Conservation (phyloP, 2,888 invertebrate species). For the Chymomyza caudatula region DNA sequence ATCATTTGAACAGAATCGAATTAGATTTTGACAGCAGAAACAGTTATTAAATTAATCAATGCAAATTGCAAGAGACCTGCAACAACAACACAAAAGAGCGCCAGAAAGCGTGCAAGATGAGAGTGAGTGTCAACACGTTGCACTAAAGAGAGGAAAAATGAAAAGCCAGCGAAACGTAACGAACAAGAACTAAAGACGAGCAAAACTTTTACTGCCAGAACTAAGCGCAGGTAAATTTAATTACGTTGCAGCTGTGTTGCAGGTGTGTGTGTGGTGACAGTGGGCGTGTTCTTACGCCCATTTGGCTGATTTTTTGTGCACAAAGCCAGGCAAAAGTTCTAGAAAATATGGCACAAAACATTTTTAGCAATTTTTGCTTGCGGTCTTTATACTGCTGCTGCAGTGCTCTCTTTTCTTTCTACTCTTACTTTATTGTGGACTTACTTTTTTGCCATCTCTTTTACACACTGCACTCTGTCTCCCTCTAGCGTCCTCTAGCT, state of each 20-base stretch:
- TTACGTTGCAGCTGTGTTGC: constrained; percentile 24
- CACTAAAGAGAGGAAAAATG: not conserved
- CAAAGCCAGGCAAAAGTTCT: constrained; percentile 28
- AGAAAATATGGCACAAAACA: constrained; percentile 37
- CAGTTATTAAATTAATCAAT: constrained; percentile 37
- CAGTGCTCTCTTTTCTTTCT: not conserved
- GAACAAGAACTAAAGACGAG: constrained; percentile 11
- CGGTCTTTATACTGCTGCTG: constrained; percentile 12
- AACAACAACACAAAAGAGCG: not conserved
- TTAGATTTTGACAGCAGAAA: constrained; percentile 13
- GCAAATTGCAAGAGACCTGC: constrained; percentile 27
- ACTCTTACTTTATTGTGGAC: not conserved
- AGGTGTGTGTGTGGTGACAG: not conserved
- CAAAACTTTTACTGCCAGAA: constrained; percentile 16
- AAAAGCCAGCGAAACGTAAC: not conserved
- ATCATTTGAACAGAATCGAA: too few relatives aligned
- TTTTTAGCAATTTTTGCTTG: constrained; percentile 7
- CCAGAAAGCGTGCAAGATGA: not conserved
- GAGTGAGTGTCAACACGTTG: not conserved
- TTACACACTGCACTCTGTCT: not conserved
- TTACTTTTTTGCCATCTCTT: not conserved
- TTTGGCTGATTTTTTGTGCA: not conserved
- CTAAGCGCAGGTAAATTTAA: constrained; percentile 47
- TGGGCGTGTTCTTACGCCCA: not conserved
- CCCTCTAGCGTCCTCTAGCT: not conserved